Base-by-base conservation (phyloP, 2,888 invertebrate species). In the Tenthredo mesomela region DNA sequence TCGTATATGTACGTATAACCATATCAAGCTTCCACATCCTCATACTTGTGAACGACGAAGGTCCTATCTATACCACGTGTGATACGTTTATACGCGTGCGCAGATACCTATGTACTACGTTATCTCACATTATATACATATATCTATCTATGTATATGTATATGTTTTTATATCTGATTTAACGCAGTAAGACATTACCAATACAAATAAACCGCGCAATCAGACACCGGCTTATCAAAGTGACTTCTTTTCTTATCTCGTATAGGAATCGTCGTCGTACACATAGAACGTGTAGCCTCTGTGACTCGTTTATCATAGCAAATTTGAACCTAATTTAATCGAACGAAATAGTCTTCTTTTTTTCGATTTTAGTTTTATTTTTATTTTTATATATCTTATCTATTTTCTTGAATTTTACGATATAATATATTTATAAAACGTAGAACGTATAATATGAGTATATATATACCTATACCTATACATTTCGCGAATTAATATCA, bases 211-310 rank as follows among this genome's bases (percentile, higher is more conserved):
- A n/a, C n/a, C 18, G 33, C n/a, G 33, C 71, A 71, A 33, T 71
- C n/a, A 40, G 40, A 71, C 33, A 71, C 33, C 40, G 40, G 40
- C 29, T 67, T 67, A 73, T 73, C 71, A 73, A 73, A 21, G 71
- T 73, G 40, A 73, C 43, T 73, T 73, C 9, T n/a, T 73, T 73
- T 73, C 21, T 73, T 73, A 73, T 73, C 71, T 67, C 29, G 29
- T 33, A 29, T 29, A 67, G 25, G 5, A 21, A 65, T 65, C 25
- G 65, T 65, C 25, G 65, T 65, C 21, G 25, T 21, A 43, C 10
- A 15, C 29, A 65, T 5, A 65, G 29, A 2, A 65, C 29, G 67
- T 25, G 29, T 10, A 67, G 12, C 67, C 12, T 29, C 29, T 29
- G 12, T 25, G 67, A n/a, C n/a, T 54, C 10, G 54, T 54, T 54